Percentiles rank a stretch among this genome's conserved stretches.
Evolutionary conservation across 2,113 vertebrate species (phyloP).

Genomic region (Festucalex cinctus): DNA sequence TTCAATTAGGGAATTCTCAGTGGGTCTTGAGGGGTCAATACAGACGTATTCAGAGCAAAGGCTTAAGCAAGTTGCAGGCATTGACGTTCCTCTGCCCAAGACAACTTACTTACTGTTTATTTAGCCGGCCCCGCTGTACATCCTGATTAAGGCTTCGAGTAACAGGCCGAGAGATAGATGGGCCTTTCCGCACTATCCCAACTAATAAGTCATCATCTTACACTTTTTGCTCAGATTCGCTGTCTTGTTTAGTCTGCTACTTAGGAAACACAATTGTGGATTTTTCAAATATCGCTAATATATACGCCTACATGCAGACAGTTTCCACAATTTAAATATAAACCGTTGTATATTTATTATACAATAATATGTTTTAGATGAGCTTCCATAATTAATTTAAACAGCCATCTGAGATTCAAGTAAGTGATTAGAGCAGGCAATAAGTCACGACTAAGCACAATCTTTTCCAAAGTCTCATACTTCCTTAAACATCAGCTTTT

Average conservation of each 20-base stretch:
- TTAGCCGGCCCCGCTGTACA: conserved; percentile 77
- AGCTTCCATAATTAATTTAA: conserved; percentile 55
- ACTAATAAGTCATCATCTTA: conserved; percentile 68
- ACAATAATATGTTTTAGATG: conserved; percentile 45
- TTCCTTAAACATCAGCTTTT: conserved; percentile 34
- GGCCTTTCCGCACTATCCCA: conserved; percentile 55
- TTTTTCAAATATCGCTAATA: background rate
- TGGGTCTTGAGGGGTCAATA: conserved; percentile 97
- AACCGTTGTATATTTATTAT: conserved; percentile 24
- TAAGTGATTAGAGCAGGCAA: conserved; percentile 23
- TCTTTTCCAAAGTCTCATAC: conserved; percentile 46
- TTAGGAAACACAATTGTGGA: background rate
- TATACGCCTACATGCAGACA: background rate
- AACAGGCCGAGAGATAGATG: conserved; percentile 74
- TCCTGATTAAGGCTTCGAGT: conserved; percentile 74
- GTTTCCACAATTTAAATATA: conserved; percentile 8
- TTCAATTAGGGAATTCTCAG: conserved; percentile 99
- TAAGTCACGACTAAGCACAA: conserved; percentile 24
- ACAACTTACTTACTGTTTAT: conserved; percentile 87
- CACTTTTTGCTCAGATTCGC: conserved; percentile 33
- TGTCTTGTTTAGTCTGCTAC: conserved; percentile 26
- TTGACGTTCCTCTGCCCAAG: conserved; percentile 77
- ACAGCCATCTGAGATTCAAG: conserved; percentile 27
- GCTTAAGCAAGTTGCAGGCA: conserved; percentile 77
- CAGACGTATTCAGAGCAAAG: conserved; percentile 85